These are phyloP conservation scores for Hirtodrosophila confusa DNA, from an alignment of 2,888 invertebrate genomes.

Conservation along the genomic window DNA sequence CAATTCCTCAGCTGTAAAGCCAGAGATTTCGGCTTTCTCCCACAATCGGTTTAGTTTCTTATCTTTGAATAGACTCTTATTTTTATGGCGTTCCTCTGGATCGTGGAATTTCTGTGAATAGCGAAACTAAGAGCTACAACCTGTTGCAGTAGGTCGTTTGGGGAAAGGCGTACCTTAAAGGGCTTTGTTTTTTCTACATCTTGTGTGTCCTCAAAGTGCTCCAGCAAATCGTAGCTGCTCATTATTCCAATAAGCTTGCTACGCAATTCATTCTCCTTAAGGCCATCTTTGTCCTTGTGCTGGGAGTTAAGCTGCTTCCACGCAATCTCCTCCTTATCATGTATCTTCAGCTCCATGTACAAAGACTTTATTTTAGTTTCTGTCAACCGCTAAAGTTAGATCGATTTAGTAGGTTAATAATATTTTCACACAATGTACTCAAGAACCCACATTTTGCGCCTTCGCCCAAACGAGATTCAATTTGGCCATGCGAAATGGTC, in stretches of 20 bases:
- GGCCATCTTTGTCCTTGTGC: constrained; percentile 93
- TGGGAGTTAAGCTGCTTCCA: constrained; percentile 92
- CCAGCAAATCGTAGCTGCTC: constrained; percentile 91
- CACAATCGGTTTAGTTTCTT: constrained; percentile 95
- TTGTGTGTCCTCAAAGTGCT: constrained; percentile 90
- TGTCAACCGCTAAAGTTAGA: constrained; percentile 87
- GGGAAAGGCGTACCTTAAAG: constrained; percentile 65
- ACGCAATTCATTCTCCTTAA: constrained; percentile 91
- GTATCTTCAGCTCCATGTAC: constrained; percentile 94
- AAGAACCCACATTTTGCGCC: constrained; percentile 90
- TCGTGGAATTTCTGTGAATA: constrained; percentile 81
- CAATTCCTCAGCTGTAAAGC: constrained; percentile 94
- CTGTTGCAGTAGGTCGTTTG: constrained; percentile 6
- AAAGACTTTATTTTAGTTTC: constrained; percentile 93
- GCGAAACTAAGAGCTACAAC: background rate
- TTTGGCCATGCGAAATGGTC: constrained; percentile 95
- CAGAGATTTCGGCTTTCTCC: constrained; percentile 94
- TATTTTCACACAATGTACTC: background rate
- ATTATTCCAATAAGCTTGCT: constrained; percentile 92
- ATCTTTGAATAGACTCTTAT: constrained; percentile 93
- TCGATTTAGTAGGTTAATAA: background rate
- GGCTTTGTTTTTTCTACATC: constrained; percentile 85
- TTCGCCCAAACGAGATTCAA: constrained; percentile 95
- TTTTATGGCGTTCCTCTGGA: constrained; percentile 86
- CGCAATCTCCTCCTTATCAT: constrained; percentile 95